phyloP scores from a whole-genome alignment of 2,113 vertebrate species.

The Campylorhamphus procurvoides region DNA sequence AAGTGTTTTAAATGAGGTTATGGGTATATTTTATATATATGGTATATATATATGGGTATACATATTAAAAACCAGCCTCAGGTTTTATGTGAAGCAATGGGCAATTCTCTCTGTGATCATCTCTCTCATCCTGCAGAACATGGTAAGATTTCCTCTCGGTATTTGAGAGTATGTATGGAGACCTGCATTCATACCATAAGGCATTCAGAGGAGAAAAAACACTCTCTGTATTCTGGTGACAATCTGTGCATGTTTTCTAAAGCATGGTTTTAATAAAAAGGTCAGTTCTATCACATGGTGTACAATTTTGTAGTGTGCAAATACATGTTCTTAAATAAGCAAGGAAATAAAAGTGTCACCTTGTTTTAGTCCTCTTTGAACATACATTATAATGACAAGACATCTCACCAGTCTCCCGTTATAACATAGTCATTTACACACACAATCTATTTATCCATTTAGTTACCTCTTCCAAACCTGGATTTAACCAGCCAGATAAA shows the following conservation, averaged over 20 bases:
- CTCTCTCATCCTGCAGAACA: neutral
- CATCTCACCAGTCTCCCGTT: neutral
- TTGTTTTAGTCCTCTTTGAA: slow-evolving; percentile 9
- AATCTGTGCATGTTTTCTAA: slow-evolving; percentile 34
- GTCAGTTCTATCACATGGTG: neutral
- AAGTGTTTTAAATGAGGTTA: neutral
- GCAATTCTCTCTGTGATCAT: neutral
- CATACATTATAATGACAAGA: neutral
- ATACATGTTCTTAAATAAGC: slow-evolving; percentile 31
- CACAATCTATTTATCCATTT: slow-evolving; percentile 11
- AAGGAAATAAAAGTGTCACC: neutral
- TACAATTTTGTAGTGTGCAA: slow-evolving; percentile 23
- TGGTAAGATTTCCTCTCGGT: accelerated
- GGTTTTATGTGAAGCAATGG: neutral
- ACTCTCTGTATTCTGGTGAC: neutral
- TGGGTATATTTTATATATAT: neutral
- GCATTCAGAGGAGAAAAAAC: neutral
- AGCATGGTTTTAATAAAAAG: slow-evolving; percentile 45
- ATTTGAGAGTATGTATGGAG: neutral
- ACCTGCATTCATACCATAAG: neutral
- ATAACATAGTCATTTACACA: slow-evolving; percentile 2
- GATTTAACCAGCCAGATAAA: slow-evolving; percentile 34
- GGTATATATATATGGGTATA: neutral
- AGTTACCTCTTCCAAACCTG: slow-evolving; percentile 16
- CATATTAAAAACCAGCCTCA: neutral